phyloP scores from a whole-genome alignment of 2,113 vertebrate genomes.

The Myrmecophaga tridactyla region DNA sequence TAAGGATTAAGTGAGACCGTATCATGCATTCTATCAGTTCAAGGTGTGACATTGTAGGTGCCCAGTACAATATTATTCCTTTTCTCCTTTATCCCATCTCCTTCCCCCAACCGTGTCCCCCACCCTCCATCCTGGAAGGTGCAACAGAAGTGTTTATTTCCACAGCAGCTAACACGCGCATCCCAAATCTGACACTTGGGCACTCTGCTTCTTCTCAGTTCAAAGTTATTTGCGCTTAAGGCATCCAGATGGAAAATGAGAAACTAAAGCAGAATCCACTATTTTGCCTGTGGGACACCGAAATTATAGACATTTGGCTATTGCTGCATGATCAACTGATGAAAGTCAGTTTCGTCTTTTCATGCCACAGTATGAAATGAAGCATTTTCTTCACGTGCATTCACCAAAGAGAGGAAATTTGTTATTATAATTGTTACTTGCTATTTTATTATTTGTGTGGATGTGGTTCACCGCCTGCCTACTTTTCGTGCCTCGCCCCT shows the following conservation, averaged over 20 bases:
- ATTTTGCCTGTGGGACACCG: not conserved
- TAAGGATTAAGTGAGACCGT: not conserved
- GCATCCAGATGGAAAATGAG: not conserved
- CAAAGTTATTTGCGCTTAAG: not conserved
- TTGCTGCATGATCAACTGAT: not conserved
- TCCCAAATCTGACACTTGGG: not conserved
- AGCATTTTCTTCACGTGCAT: not conserved
- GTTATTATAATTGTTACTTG: not conserved
- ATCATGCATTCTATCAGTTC: not conserved
- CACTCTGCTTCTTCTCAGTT: not conserved
- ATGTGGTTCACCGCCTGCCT: not conserved
- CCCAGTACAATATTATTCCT: rapidly evolving
- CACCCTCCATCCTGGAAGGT: not conserved
- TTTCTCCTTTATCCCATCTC: not conserved
- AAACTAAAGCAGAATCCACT: not conserved
- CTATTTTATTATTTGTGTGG: not conserved
- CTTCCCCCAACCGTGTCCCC: no score
- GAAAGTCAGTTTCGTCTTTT: not conserved
- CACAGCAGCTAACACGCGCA: not conserved
- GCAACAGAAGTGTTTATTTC: not conserved
- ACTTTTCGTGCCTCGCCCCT: not conserved
- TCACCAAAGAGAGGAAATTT: not conserved
- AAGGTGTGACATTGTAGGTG: not conserved
- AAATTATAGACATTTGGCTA: not conserved
- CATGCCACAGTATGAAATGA: not conserved